Evolutionary conservation across 2,888 invertebrate genomes (phyloP), one percentile per base, ranked within the genome.

Genomic region (Pandemis heparana): DNA sequence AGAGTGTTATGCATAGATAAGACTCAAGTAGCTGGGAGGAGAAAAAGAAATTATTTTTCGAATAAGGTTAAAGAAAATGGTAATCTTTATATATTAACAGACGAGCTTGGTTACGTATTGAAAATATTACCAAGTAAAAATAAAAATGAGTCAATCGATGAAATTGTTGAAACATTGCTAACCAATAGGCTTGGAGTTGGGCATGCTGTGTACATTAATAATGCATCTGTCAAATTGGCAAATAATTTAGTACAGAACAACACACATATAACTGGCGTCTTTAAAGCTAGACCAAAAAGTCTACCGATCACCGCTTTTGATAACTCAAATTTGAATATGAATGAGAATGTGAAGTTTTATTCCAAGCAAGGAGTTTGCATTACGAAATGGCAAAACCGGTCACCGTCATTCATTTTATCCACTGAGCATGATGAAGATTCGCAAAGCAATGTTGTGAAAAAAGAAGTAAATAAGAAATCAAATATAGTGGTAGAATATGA

Each of bases 191-290:
- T 73, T 23, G 59, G 63, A 39, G 41, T 64, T 8, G 73, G 73
- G 12, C 73, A 73, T 32, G 64, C 73, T 8, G 69, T 73, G 60
- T 73, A 73, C 16, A 32, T 63, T 14, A 56, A 60, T 59, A 64
- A 64, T 48, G 41, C 73, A 3, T 73, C 73, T 0, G 38, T 69
- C 16, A 64, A 60, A 41, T 41, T 73, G 6, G 69, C 69, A 6
- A 73, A 69, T 48, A 23, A 69, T 64, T 64, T 73, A 48, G n/a
- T 69, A 41, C 59, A 60, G 14, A 73, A 69, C 14, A 64, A 64
- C 32, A 73, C 73, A 12, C 73, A 73, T 12, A 16, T 73, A 56
- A 69, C 60, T 16, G 73, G 73, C 18, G n/a, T 41, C n/a, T 16
- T 68, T 7, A n/a, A 48, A 3, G 9, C 39, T 14, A 69, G 59